Conservation (phyloP, 2,888 invertebrate species). For the Oasisia sp. region DNA sequence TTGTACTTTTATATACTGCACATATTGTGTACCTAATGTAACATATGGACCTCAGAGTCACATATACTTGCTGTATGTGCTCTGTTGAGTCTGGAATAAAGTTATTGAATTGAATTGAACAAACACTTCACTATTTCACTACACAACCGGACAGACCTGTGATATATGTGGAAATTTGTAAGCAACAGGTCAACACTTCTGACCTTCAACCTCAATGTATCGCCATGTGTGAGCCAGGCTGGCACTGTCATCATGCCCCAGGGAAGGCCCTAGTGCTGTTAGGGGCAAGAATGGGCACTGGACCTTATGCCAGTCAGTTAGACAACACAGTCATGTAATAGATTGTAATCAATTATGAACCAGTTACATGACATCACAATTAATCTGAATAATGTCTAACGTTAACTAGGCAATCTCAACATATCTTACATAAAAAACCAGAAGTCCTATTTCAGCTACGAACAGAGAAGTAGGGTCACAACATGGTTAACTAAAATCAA, state of each 20-base stretch:
- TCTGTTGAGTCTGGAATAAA: too few relatives aligned
- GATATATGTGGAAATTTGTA: background rate
- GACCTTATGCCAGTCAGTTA: background rate
- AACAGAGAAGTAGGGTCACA: background rate
- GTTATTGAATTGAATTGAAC: too few relatives aligned
- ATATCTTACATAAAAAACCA: too few relatives aligned
- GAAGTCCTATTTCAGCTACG: too few relatives aligned
- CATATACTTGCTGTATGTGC: too few relatives aligned
- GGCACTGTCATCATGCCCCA: background rate
- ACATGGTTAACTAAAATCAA: background rate
- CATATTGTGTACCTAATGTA: too few relatives aligned
- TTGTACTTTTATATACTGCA: too few relatives aligned
- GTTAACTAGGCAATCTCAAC: background rate
- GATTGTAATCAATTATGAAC: background rate
- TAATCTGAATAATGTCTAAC: background rate
- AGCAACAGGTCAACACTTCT: background rate
- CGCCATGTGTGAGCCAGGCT: background rate
- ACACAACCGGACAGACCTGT: background rate
- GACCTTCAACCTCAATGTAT: background rate
- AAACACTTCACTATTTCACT: background rate
- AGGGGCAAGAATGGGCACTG: background rate
- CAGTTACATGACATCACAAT: background rate
- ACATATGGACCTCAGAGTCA: too few relatives aligned
- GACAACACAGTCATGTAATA: background rate
- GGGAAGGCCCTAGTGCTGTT: too few relatives aligned